Base-by-base conservation (phyloP, 2,797 vertebrate species). In the Acomys russatus region DNA sequence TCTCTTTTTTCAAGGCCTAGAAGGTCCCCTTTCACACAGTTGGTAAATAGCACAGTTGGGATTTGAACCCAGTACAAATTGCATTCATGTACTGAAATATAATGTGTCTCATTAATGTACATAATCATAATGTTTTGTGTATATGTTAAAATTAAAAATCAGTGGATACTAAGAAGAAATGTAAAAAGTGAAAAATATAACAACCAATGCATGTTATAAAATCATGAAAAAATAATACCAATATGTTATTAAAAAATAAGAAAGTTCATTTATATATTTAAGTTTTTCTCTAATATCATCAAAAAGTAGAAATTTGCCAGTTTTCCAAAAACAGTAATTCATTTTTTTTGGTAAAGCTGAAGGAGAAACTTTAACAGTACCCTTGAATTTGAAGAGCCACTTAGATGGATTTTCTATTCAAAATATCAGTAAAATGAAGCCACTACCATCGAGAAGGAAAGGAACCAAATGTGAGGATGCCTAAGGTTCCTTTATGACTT, bases 401-500 rank as follows among this genome's bases (percentile, higher is more conserved):
- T 18, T 54, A 92, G 82, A 77, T 79, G 38, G 56, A 68, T 88
- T 94, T 94, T 44, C 35, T 89, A 90, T 82, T 80, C 20, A 85
- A 85, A 88, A 82, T 95, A 66, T 89, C n/a, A 91, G 63, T 80
- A 78, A 94, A 95, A 82, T n/a, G 8, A 92, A 91, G n/a, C 2
- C 23, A 33, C 64, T 94, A 64, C 77, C 28, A 54, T 93, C 63
- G 56, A 63, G 35, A 82, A 12, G 17, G 15, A 63, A 56, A 56
- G 23, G 3, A 44, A 38, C 9, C 30, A 20, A 68, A 35, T 77
- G 44, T 12, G 25, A 88, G 64, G 64, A n/a, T 22, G 28, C 25
- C 5, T 68, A 66, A 14, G 28, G n/a, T 88, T 9, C 35, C 66
- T 49, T 51, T 59, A 73, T 1, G 7, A 38, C 76, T 44, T 66